Conservation (phyloP, 2,113 vertebrate genomes). For the Conger conger region DNA sequence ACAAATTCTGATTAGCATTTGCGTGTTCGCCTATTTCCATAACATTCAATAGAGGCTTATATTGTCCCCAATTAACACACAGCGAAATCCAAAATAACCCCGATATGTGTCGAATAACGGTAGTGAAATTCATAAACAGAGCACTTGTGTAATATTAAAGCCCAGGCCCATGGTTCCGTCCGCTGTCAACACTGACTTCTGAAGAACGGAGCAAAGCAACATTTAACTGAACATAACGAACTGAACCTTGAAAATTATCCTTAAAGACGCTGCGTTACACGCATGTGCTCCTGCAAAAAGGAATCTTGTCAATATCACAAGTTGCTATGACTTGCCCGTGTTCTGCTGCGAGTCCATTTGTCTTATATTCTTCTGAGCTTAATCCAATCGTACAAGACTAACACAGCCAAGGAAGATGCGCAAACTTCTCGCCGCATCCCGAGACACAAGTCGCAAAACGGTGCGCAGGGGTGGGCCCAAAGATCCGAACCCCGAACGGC, state of each 20-base stretch:
- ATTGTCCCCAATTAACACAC: background rate
- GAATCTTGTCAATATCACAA: background rate
- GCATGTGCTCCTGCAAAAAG: background rate
- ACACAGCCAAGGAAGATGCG: constrained; percentile 45
- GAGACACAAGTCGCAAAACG: background rate
- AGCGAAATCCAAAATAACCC: background rate
- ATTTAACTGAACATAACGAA: background rate
- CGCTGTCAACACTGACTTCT: constrained; percentile 48
- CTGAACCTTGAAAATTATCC: background rate
- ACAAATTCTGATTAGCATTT: background rate
- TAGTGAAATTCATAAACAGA: background rate
- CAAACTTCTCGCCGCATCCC: constrained; percentile 50
- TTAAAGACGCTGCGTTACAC: background rate
- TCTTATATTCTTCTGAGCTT: constrained; percentile 57
- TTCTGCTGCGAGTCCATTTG: constrained; percentile 55
- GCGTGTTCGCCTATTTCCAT: background rate
- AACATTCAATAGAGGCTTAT: background rate
- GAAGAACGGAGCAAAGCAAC: constrained; percentile 53
- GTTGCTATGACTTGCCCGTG: constrained; percentile 65
- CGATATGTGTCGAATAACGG: background rate
- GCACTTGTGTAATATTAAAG: constrained; percentile 2
- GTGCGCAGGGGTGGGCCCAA: background rate
- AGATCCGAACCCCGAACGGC: background rate
- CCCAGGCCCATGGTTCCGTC: constrained; percentile 50
- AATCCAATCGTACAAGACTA: constrained; percentile 54